Evolutionary conservation across 1,140 invertebrate genomes (phyloP).

Genomic region (Liolophura sinensis): DNA sequence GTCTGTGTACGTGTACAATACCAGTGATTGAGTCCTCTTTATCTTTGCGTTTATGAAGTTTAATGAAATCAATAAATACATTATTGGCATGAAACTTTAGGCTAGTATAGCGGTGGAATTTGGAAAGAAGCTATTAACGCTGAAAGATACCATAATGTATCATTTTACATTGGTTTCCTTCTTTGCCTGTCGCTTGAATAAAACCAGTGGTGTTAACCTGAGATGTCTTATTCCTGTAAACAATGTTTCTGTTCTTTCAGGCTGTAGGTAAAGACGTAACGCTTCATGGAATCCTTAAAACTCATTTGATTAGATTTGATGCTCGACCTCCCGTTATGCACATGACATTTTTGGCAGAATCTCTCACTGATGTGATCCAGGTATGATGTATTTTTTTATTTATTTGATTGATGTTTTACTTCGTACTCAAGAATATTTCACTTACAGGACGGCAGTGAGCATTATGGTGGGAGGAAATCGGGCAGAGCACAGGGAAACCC

Average conservation of each 20-base stretch:
- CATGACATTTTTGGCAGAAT: conserved; percentile 25
- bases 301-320: conserved; percentile 28
- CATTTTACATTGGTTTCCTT: not conserved
- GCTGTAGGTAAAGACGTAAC: conserved; percentile 64
- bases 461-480: not conserved
- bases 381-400: conserved; percentile 7
- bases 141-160: no score
- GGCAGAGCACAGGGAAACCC: no score
- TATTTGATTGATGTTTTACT: not conserved
- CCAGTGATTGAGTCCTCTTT: no score
- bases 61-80: no score
- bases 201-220: conserved; percentile 7
- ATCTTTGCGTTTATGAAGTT: no score
- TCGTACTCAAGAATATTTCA: not conserved
- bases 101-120: no score
- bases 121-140: no score
- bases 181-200: not conserved
- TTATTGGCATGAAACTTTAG: no score
- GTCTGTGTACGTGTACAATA: no score
- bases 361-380: conserved; percentile 17
- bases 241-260: conserved; percentile 52
- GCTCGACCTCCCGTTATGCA: conserved; percentile 14
- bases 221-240: not conserved
- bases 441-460: not conserved
- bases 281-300: conserved; percentile 30